Base-by-base conservation (phyloP, 2,113 vertebrate genomes). In the Capreolus pygargus region DNA sequence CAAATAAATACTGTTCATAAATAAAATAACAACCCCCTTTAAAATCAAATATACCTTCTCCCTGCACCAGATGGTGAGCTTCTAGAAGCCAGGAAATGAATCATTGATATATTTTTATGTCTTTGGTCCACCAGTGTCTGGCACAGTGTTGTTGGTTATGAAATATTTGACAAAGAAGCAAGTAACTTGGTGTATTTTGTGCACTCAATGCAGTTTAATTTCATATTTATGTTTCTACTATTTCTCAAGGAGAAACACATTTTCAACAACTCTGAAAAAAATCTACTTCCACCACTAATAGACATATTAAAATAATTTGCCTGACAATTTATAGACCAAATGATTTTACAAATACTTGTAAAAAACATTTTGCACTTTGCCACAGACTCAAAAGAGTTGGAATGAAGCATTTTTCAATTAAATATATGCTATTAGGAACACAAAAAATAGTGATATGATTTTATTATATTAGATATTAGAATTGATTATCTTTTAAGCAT, bases 281-380 rank as follows among this genome's bases (percentile, higher is more conserved):
- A 61, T 89, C 64, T 94, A 36, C 36, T 96, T 93, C 21, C 7
- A 54, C 76, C 43, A 57, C 10, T 87, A 81, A 74, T 19, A 90
- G 79, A 95, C 87, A 23, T 89, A 21, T 57, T 86, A 27, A 60
- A 74, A 74, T 52, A 33, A 87, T 95, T 96, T 67, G 33, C 12
- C 33, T 83, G 27, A 64, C 23, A 96, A 94, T 95, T 92, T 92
- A 17, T 86, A 94, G 60, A 86, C 82, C 23, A 70, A 95, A 39
- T 93, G 10, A 25, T 91, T 90, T 94, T 82, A 90, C 6, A 79
- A 60, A 52, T 96, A 93, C 83, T 95, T 95, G 5, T 79, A 88
- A 89, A 55, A 92, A 90, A 87, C 82, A 88, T 67, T 97, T 90
- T 96, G 54, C 92, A 50, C 81, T 94, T 94, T 96, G 8, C 54